These are phyloP conservation scores for Fukomys damarensis DNA, from an alignment of 2,113 vertebrate genomes.

Conservation along the genomic window DNA sequence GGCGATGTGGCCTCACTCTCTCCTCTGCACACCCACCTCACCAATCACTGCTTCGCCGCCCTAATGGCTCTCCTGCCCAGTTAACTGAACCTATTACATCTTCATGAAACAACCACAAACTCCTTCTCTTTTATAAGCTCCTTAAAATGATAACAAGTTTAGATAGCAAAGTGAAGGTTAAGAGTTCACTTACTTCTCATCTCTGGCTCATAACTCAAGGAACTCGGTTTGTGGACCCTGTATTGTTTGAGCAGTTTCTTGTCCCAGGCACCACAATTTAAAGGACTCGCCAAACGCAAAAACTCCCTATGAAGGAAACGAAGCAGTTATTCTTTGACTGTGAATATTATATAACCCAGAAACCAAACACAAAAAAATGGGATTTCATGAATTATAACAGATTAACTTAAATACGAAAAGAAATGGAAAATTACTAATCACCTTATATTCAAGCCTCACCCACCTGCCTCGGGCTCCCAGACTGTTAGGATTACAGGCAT, in stretches of 20 bases:
- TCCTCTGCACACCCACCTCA: neutral
- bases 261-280: constrained; percentile 99
- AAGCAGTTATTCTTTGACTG: constrained; percentile 35
- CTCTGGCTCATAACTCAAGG: constrained; percentile 95
- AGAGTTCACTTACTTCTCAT: constrained; percentile 93
- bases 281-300: constrained; percentile 95
- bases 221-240: constrained; percentile 97
- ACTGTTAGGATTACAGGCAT: neutral
- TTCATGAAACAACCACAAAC: neutral
- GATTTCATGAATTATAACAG: neutral
- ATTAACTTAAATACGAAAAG: neutral
- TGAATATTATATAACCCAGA: constrained; percentile 4
- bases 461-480: neutral
- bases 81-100: neutral
- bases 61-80: neutral
- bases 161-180: neutral
- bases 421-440: neutral
- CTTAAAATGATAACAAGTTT: neutral
- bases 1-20: neutral
- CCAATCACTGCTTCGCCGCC: rapidly evolving
- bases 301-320: constrained; percentile 91
- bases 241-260: constrained; percentile 97
- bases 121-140: neutral
- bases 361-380: neutral
- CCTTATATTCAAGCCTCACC: neutral